Evolutionary conservation across 2,888 invertebrate genomes (phyloP).

Genomic region (Arctia plantaginis): DNA sequence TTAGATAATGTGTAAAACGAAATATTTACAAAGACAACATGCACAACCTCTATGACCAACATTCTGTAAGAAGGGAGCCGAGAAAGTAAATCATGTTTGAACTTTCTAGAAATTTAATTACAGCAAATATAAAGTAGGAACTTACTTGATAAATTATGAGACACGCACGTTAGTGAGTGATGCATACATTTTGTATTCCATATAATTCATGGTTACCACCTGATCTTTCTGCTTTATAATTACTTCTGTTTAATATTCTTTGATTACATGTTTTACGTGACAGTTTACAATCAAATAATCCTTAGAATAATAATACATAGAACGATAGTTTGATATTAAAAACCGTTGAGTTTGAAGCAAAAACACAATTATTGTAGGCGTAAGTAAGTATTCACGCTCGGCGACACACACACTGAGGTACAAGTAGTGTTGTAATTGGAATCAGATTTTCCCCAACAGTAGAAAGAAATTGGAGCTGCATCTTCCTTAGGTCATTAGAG

Average conservation of each 20-base stretch:
- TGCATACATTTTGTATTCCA: not conserved
- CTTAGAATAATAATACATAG: no score
- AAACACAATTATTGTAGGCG: no score
- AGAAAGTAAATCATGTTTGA: conserved; percentile 43
- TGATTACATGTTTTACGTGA: not conserved
- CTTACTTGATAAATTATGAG: conserved; percentile 24
- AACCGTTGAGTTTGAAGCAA: no score
- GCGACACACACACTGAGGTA: no score
- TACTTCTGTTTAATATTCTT: not conserved
- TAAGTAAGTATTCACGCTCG: no score
- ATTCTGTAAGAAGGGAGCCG: conserved; percentile 11
- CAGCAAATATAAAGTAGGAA: conserved; percentile 39
- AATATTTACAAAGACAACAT: conserved; percentile 4
- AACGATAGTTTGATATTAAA: no score
- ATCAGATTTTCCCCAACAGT: no score
- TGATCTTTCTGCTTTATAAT: not conserved
- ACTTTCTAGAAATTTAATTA: conserved; percentile 42
- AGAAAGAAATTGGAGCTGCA: no score
- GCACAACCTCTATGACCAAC: conserved; percentile 22
- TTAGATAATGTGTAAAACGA: no score
- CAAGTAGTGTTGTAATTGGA: no score
- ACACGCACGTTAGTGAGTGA: not conserved
- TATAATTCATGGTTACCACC: not conserved
- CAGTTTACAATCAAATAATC: not conserved
- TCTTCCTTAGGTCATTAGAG: no score